These are phyloP conservation scores for Cryptocephalus moraei DNA, from an alignment of 2,888 invertebrate species.

Conservation along the genomic window DNA sequence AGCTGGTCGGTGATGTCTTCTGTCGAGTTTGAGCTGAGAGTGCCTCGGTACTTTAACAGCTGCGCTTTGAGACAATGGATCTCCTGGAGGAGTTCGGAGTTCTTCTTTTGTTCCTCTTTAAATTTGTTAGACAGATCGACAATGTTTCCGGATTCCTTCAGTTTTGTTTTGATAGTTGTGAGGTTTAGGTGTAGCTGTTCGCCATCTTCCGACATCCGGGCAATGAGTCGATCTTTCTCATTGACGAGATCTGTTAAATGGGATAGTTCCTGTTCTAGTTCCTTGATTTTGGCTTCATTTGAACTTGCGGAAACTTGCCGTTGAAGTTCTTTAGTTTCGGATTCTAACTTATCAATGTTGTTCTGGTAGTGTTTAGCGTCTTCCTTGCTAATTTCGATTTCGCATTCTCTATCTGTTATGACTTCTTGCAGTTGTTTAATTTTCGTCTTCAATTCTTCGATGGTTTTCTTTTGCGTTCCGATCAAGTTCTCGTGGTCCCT, in stretches of 20 bases:
- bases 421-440: slow-evolving; percentile 20
- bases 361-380: slow-evolving; percentile 42
- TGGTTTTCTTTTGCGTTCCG: slow-evolving; percentile 10
- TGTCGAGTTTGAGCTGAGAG: slow-evolving; percentile 32
- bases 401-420: slow-evolving; percentile 41
- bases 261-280: slow-evolving; percentile 44
- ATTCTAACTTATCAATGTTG: slow-evolving; percentile 41
- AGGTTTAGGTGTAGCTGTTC: slow-evolving; percentile 45
- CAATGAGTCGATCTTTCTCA: slow-evolving; percentile 48
- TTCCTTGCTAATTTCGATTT: slow-evolving; percentile 45
- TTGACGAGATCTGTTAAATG: slow-evolving; percentile 46
- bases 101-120: slow-evolving; percentile 43
- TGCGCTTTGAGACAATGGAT: slow-evolving; percentile 26
- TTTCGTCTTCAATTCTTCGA: slow-evolving; percentile 24
- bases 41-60: slow-evolving; percentile 31
- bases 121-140: slow-evolving; percentile 48
- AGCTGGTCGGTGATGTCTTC: slow-evolving; percentile 48
- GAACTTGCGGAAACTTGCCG: slow-evolving; percentile 1
- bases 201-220: slow-evolving; percentile 48
- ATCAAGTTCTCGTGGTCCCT: slow-evolving; percentile 15
- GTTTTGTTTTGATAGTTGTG: slow-evolving; percentile 41
- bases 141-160: slow-evolving; percentile 35
- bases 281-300: slow-evolving; percentile 13
- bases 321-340: slow-evolving; percentile 28
- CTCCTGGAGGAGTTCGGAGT: slow-evolving; percentile 31